These are phyloP conservation scores for Caradrina clavipalpis DNA, from an alignment of 2,888 invertebrate genomes.

Conservation along the genomic window DNA sequence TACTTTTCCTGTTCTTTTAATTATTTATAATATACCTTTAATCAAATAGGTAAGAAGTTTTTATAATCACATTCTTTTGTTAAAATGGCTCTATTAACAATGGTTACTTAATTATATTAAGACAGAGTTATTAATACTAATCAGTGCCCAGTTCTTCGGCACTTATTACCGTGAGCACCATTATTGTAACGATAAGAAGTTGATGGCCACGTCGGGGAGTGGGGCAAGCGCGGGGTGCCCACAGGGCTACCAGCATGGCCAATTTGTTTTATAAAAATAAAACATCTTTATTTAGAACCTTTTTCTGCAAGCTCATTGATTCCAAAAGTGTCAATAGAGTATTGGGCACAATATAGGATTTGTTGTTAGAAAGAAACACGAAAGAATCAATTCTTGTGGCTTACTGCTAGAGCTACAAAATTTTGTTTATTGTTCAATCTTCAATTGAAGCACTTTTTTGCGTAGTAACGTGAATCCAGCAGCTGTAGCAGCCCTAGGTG, in stretches of 20 bases:
- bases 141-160: slow-evolving; percentile 67
- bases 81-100: not conserved
- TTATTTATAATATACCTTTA: not conserved
- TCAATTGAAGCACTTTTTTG: not conserved
- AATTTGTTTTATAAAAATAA: not conserved
- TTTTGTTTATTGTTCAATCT: not conserved
- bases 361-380: not conserved
- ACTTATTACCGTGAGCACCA: slow-evolving; percentile 74
- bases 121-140: slow-evolving; percentile 53
- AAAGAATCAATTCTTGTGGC: not conserved
- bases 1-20: not conserved
- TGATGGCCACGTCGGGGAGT: slow-evolving; percentile 75
- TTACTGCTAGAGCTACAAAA: not conserved
- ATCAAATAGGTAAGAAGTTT: not conserved
- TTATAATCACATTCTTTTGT: not conserved
- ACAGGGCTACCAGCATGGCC: slow-evolving; percentile 62
- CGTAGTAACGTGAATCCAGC: slow-evolving; percentile 21
- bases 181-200: slow-evolving; percentile 86
- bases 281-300: not conserved
- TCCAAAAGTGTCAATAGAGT: not conserved
- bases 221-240: slow-evolving; percentile 63
- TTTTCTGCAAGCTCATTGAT: not conserved
- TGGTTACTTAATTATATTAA: too few relatives aligned
- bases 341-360: not conserved
- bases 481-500: slow-evolving; percentile 75